Evolutionary conservation across 2,888 invertebrate species (phyloP).

Genomic region (Nemapogon koenigi): DNA sequence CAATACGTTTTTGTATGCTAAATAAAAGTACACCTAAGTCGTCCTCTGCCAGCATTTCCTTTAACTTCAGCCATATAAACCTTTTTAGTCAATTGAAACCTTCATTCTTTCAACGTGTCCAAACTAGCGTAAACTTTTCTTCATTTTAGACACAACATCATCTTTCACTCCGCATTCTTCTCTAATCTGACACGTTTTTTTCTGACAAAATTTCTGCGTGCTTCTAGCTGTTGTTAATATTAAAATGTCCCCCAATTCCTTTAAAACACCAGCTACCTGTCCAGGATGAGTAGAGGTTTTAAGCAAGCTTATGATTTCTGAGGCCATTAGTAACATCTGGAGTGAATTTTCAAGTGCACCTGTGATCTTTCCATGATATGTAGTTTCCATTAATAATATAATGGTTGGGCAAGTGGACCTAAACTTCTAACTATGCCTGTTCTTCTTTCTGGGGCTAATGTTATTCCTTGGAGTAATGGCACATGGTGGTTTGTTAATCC

Average conservation of each 20-base stretch:
- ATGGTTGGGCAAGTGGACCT: conserved; percentile 17
- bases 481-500: conserved; percentile 16
- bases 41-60: too few species aligned
- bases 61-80: too few species aligned
- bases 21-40: too few species aligned
- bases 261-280: conserved; percentile 18
- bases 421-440: conserved; percentile 17
- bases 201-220: too few species aligned
- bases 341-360: conserved; percentile 16
- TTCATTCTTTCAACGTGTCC: too few species aligned
- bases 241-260: conserved; percentile 20
- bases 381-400: conserved; percentile 16
- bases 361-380: conserved; percentile 15
- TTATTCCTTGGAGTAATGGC: conserved; percentile 14
- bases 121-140: too few species aligned
- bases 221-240: conserved; percentile 19
- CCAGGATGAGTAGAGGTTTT: conserved; percentile 18
- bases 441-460: conserved; percentile 16
- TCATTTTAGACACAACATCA: too few species aligned
- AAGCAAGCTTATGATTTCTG: neutral
- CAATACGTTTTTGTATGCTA: too few species aligned
- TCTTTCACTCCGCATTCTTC: too few species aligned
- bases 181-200: too few species aligned
- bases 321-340: conserved; percentile 21
- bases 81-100: too few species aligned